These are phyloP conservation scores for Drosophila mettleri DNA, from an alignment of 2,888 invertebrate species.

Conservation along the genomic window DNA sequence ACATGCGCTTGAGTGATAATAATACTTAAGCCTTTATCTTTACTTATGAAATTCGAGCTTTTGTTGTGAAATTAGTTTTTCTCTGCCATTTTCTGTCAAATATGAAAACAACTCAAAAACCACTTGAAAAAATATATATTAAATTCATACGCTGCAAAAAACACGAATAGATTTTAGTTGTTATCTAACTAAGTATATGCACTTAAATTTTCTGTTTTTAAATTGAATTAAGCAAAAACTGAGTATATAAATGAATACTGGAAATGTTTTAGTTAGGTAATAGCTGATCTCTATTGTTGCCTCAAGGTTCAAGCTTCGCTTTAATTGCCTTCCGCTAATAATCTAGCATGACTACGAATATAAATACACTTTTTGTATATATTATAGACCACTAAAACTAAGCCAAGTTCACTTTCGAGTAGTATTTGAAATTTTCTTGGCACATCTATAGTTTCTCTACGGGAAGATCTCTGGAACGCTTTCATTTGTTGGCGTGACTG, in stretches of 20 bases:
- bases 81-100: background rate
- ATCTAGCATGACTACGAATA: background rate
- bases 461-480: constrained; percentile 11
- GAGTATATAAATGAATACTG: background rate
- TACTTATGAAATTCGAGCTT: constrained; percentile 23
- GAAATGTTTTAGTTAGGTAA: background rate
- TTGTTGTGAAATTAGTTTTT: constrained; percentile 22
- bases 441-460: background rate
- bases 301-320: constrained; percentile 3
- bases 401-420: background rate
- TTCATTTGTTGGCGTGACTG: constrained; percentile 38
- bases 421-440: constrained; percentile 1
- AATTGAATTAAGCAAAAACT: background rate
- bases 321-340: constrained; percentile 8
- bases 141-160: background rate
- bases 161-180: background rate
- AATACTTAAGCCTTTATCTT: constrained; percentile 23
- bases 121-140: background rate
- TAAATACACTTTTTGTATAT: background rate
- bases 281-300: background rate
- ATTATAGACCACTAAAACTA: background rate
- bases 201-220: background rate
- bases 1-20: constrained; percentile 33
- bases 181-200: background rate
- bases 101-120: background rate